Percentiles rank a stretch among this genome's conserved stretches.
Evolutionary conservation across 1,140 invertebrate species (phyloP).

Genomic region (Paralvinella palmiformis): DNA sequence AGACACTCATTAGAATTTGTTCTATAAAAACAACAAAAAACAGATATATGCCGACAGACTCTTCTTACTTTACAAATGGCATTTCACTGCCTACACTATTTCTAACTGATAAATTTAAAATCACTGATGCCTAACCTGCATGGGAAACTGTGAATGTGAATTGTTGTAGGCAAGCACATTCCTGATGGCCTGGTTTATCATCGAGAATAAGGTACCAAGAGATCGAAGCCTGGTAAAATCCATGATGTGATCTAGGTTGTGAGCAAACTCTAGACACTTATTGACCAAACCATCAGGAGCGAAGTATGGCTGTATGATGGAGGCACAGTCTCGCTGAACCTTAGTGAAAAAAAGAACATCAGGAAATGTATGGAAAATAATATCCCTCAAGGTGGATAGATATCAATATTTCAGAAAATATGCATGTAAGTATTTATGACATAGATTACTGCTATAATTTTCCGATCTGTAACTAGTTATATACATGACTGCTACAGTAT

Average conservation of each 20-base stretch:
- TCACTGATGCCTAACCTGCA: slow-evolving; percentile 53
- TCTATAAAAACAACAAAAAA: no score
- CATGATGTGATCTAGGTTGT: slow-evolving; percentile 92
- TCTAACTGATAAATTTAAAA: no score
- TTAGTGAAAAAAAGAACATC: slow-evolving; percentile 46
- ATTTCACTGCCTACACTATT: no score
- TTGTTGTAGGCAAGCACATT: slow-evolving; percentile 92
- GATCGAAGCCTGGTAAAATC: slow-evolving; percentile 94
- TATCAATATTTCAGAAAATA: no score
- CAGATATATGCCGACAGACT: no score
- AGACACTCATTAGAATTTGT: slow-evolving; percentile 1
- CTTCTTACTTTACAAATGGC: no score
- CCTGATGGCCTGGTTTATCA: slow-evolving; percentile 85
- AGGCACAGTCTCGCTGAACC: slow-evolving; percentile 83
- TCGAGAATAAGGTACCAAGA: slow-evolving; percentile 90
- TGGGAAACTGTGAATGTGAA: slow-evolving; percentile 87
- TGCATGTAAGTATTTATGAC: no score
- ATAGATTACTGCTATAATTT: no score
- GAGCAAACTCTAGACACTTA: slow-evolving; percentile 82
- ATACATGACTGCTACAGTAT: no score
- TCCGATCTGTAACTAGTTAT: no score
- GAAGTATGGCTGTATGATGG: slow-evolving; percentile 78
- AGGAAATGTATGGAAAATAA: no score
- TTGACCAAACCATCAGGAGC: slow-evolving; percentile 87
- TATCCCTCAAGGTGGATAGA: no score